Conservation (phyloP, 2,888 invertebrate genomes). For the Caenorhabditis virilis region DNA sequence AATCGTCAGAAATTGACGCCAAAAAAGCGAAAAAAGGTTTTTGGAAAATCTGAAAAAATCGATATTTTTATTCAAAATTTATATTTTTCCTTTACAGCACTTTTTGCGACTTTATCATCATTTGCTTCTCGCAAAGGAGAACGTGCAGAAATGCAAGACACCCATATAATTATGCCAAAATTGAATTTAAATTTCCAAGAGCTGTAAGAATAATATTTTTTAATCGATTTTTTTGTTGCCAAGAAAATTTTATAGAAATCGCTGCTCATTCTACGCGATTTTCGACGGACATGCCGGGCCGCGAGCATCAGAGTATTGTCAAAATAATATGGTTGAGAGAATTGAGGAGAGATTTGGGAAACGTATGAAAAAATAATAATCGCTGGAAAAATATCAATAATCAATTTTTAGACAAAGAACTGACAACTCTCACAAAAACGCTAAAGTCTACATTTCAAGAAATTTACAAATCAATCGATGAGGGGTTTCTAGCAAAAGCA, state of each 20-base stretch:
- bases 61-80: not conserved
- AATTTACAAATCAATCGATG: slow-evolving; percentile 72
- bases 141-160: slow-evolving; percentile 73
- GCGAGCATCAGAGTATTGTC: slow-evolving; percentile 71
- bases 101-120: slow-evolving; percentile 4
- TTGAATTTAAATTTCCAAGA: not conserved
- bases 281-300: slow-evolving; percentile 73
- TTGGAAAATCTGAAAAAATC: too few species aligned
- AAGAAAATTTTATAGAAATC: slow-evolving; percentile 34
- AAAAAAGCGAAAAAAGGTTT: not conserved
- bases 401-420: slow-evolving; percentile 30
- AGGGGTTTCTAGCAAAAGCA: slow-evolving; percentile 71
- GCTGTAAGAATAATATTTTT: too few species aligned
- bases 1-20: not conserved
- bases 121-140: slow-evolving; percentile 69
- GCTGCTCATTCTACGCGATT: slow-evolving; percentile 70
- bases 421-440: slow-evolving; percentile 68
- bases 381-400: not conserved
- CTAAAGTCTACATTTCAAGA: slow-evolving; percentile 71
- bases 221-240: too few species aligned
- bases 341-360: slow-evolving; percentile 67
- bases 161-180: slow-evolving; percentile 68
- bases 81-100: not conserved
- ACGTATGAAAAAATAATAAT: slow-evolving; percentile 61
- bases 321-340: slow-evolving; percentile 61